Evolutionary conservation across 2,888 invertebrate species (phyloP).

Genomic region (Brassicogethes aeneus): DNA sequence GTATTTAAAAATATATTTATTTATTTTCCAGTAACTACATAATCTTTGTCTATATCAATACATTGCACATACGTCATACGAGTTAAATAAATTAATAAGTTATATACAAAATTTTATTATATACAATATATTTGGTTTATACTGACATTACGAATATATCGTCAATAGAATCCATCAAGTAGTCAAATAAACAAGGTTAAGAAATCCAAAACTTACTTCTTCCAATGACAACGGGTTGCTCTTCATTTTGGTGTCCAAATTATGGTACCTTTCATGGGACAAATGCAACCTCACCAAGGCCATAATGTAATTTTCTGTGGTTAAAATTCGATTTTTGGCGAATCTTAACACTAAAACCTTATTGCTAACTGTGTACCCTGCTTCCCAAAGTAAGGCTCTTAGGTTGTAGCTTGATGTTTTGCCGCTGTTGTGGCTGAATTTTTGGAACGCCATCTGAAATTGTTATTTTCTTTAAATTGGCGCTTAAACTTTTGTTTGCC

Average conservation of each 20-base stretch:
- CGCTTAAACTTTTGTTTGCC: too few relatives aligned
- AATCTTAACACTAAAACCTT: slow-evolving; percentile 64
- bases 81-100: too few relatives aligned
- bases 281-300: slow-evolving; percentile 55
- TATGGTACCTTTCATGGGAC: slow-evolving; percentile 59
- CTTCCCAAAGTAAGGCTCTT: slow-evolving; percentile 58
- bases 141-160: slow-evolving; percentile 44
- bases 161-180: slow-evolving; percentile 46
- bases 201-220: slow-evolving; percentile 53
- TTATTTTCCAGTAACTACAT: too few relatives aligned
- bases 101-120: too few relatives aligned
- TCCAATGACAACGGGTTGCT: slow-evolving; percentile 62
- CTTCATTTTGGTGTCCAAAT: slow-evolving; percentile 61
- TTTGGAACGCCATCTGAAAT: slow-evolving; percentile 54
- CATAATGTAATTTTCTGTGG: slow-evolving; percentile 55
- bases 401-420: slow-evolving; percentile 57
- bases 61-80: too few relatives aligned
- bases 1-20: too few relatives aligned
- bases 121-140: slow-evolving; percentile 22
- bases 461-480: too few relatives aligned
- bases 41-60: too few relatives aligned
- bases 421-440: slow-evolving; percentile 48
- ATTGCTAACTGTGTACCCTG: slow-evolving; percentile 61
- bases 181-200: slow-evolving; percentile 1
- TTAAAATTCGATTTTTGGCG: slow-evolving; percentile 49